Evolutionary conservation across 2,888 invertebrate species (phyloP).

Genomic region (Icerya purchasi): DNA sequence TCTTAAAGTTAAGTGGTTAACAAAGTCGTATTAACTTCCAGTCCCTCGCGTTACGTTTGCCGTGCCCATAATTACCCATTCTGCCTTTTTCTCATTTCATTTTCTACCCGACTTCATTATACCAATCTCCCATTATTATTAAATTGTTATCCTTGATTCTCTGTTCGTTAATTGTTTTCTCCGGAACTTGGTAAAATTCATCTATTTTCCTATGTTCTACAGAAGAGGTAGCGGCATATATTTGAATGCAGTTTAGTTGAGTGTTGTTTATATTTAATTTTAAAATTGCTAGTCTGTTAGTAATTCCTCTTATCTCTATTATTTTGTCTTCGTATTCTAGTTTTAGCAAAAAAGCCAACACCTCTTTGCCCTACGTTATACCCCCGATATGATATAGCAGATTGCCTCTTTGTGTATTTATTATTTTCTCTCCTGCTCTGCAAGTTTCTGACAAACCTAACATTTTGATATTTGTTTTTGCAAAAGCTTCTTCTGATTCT

Average conservation of each 20-base stretch:
- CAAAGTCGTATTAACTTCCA: neutral
- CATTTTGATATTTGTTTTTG: neutral
- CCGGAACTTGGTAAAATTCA: neutral
- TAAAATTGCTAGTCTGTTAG: neutral
- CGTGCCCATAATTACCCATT: neutral
- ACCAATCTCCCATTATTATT: neutral
- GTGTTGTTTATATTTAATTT: neutral
- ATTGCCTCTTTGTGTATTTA: neutral
- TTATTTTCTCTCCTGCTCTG: neutral
- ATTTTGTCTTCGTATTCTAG: neutral
- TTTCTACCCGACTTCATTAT: neutral
- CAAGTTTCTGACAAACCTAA: neutral
- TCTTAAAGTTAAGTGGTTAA: neutral
- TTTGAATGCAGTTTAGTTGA: neutral
- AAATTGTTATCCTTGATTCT: neutral
- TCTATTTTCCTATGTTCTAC: neutral
- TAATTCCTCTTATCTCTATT: neutral
- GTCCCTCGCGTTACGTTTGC: neutral
- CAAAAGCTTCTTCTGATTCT: neutral
- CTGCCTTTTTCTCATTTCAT: neutral
- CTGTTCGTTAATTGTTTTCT: neutral
- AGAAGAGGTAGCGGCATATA: neutral
- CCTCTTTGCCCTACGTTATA: neutral
- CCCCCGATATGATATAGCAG: neutral
- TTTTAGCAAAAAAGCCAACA: neutral